These are phyloP conservation scores for Globicephala melas DNA, from an alignment of 2,113 vertebrate genomes.

Conservation along the genomic window DNA sequence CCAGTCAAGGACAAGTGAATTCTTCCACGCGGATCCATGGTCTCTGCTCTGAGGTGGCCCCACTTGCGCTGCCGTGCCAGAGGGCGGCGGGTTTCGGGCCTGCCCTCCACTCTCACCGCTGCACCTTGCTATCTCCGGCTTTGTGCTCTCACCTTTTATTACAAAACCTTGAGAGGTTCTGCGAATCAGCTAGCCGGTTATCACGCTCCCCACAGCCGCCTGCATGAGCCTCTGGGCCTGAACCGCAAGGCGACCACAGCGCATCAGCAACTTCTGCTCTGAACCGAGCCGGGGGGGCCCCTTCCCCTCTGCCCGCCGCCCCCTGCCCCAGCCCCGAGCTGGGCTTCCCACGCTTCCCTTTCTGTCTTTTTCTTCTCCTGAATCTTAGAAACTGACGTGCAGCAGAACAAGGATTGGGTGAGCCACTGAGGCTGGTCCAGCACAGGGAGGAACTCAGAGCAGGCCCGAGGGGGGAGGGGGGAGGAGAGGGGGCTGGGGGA, in stretches of 20 bases:
- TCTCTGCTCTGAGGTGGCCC: not conserved
- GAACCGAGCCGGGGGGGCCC: not conserved
- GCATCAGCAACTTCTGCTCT: conserved; percentile 61
- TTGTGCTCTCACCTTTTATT: conserved; percentile 39
- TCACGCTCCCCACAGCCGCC: conserved; percentile 32
- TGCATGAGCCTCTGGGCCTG: conserved; percentile 41
- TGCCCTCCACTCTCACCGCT: not conserved
- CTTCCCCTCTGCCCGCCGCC: not conserved
- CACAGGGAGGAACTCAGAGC: fast-evolving
- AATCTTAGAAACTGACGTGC: conserved; percentile 25
- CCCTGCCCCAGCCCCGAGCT: not conserved
- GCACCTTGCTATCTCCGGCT: fast-evolving
- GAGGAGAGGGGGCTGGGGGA: no score
- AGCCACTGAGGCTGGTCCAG: not conserved
- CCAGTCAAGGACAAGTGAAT: not conserved
- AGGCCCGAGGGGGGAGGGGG: not conserved
- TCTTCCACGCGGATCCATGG: not conserved
- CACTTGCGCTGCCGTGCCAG: fast-evolving
- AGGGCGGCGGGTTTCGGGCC: not conserved
- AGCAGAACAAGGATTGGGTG: not conserved
- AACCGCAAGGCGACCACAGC: conserved; percentile 69
- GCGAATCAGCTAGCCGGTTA: conserved; percentile 26
- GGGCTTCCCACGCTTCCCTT: conserved; percentile 54
- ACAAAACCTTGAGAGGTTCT: conserved; percentile 61
- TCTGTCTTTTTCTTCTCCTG: conserved; percentile 17